A percentile compares a stretch with the other conserved stretches of the same genome.
Conservation (phyloP, 2,797 vertebrate genomes). For the Thripadectes ignobilis region DNA sequence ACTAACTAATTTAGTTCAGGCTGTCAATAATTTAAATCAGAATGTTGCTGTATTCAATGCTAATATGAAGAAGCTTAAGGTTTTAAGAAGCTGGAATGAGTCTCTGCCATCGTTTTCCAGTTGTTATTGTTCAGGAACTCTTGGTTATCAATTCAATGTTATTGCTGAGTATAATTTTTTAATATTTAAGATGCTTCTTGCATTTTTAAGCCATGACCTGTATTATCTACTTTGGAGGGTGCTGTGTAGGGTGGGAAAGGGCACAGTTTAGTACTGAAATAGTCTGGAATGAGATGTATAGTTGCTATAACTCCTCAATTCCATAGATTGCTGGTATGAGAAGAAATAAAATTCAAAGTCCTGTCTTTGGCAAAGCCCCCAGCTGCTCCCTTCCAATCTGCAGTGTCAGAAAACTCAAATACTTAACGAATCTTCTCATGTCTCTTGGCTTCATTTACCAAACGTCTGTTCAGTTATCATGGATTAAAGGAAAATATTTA, state of each 20-base stretch:
- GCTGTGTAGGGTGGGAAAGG: background rate
- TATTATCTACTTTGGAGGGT: background rate
- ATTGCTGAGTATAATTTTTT: background rate
- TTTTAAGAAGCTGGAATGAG: conserved; percentile 17
- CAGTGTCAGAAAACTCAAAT: conserved; percentile 68
- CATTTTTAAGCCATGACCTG: background rate
- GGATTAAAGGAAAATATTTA: conserved; percentile 66
- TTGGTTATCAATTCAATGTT: background rate
- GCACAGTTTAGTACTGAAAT: background rate
- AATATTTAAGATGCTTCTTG: background rate
- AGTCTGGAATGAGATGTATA: background rate
- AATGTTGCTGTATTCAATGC: conserved; percentile 36
- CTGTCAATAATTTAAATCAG: conserved; percentile 73
- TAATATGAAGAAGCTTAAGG: conserved; percentile 32
- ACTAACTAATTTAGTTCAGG: conserved; percentile 68
- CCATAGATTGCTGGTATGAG: background rate
- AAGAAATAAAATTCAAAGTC: conserved; percentile 15
- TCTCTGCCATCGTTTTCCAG: background rate
- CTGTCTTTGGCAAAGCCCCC: conserved; percentile 48
- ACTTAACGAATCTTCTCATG: conserved; percentile 60
- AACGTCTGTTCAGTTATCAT: conserved; percentile 60
- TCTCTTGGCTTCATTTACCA: conserved; percentile 62
- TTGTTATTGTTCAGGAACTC: background rate
- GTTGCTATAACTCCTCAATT: background rate
- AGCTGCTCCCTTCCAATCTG: conserved; percentile 58